Base-by-base conservation (phyloP, 2,113 vertebrate species). In the Coturnix japonica region DNA sequence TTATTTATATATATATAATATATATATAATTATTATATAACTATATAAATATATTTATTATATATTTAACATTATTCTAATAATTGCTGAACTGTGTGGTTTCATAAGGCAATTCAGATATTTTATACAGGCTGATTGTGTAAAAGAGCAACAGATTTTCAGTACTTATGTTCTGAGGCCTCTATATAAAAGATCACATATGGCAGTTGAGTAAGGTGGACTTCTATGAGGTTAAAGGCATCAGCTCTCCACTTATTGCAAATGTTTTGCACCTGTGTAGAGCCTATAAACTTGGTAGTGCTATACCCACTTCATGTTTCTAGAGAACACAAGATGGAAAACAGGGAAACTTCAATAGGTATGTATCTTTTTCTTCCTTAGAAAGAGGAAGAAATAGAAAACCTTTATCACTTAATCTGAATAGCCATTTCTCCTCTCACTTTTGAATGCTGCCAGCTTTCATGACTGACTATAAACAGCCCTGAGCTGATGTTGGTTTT, bases 191-290 rank as follows among this genome's bases (percentile, higher is more conserved):
- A 6, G 14, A 5, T 22, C 30, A n/a, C 31, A 13, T 7, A n/a
- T 85, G 30, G 7, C 2, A 1, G 4, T 19, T 16, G 14, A 5
- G 11, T 35, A 4, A 4, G 6, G 18, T 7, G 23, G 23, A 39
- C 11, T 43, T 63, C 59, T 14, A 33, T 82, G 16, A 83, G 43
- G 8, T 43, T 28, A 80, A n/a, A 85, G 2, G 1, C 28, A 82
- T 9, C 28, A 35, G 19, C 9, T 69, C 43, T 74, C 60, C 19
- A 35, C 37, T 59, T 19, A 7, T 49, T n/a, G 1, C n/a, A 19
- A 82, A 5, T 7, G 7, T 15, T 78, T 87, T 61, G 5, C 64
- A 88, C 35, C 26, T 83, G 13, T 26, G 7, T 17, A 44, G 19
- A 0, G 2, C 41, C 37, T n/a, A n/a, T 25, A 16, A 41, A 30